Evolutionary conservation across 2,797 vertebrate genomes (phyloP).

Genomic region (Pseudochirops corinnae): DNA sequence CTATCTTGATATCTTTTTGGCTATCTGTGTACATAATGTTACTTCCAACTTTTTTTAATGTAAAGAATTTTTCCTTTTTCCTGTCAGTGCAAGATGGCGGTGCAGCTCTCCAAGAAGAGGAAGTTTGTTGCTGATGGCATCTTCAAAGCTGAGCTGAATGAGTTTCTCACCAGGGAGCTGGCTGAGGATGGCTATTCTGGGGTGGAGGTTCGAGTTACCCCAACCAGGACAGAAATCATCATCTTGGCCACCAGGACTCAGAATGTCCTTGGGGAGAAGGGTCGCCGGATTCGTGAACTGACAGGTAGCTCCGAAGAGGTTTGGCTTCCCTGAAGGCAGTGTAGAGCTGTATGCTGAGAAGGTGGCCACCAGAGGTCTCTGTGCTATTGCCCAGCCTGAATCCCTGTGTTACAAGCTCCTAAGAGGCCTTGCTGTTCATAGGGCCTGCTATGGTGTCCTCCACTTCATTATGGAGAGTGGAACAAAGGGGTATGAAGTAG

Average conservation of each 20-base stretch:
- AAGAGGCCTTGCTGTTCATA: conserved; percentile 96
- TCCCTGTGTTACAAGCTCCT: conserved; percentile 98
- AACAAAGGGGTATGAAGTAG: conserved; percentile 97
- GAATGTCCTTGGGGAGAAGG: conserved; percentile 98
- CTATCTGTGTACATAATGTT: neutral
- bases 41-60: neutral
- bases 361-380: conserved; percentile 96
- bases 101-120: conserved; percentile 98
- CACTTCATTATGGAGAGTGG: conserved; percentile 99
- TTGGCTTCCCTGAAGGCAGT: conserved; percentile 97
- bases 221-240: too few species aligned
- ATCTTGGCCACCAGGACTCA: conserved; percentile 67
- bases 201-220: too few species aligned
- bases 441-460: conserved; percentile 97
- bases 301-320: conserved; percentile 99
- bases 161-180: conserved; percentile 97
- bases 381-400: conserved; percentile 97
- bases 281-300: conserved; percentile 96
- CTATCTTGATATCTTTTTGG: neutral
- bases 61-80: conserved; percentile 83
- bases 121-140: conserved; percentile 99
- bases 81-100: conserved; percentile 93
- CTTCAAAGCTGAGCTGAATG: conserved; percentile 99
- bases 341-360: conserved; percentile 99
- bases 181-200: too few species aligned